Conservation (phyloP, 2,797 vertebrate species). For the Rhabdophis nuchalis region DNA sequence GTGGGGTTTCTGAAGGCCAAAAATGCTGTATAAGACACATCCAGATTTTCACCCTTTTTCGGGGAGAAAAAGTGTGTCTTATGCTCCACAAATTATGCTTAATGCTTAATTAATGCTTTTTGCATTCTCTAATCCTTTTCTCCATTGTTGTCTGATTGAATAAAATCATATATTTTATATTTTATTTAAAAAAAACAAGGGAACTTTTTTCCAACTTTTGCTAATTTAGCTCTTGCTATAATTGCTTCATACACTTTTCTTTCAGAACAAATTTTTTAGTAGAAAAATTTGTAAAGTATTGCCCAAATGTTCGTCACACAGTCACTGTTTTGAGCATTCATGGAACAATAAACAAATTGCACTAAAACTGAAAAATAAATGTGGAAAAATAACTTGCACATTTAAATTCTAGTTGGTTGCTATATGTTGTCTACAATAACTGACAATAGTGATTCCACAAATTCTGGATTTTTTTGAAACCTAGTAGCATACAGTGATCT, state of each 20-base stretch:
- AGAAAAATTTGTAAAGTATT: background rate
- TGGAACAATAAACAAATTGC: background rate
- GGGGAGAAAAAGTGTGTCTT: too few species aligned
- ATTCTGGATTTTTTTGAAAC: background rate
- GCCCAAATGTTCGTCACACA: background rate
- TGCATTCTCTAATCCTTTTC: background rate
- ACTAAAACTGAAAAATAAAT: background rate
- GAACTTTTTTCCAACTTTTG: background rate
- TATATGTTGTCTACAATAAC: background rate
- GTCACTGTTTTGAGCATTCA: background rate
- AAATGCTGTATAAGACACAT: too few species aligned
- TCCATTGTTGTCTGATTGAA: background rate
- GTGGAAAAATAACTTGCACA: background rate
- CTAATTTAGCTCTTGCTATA: background rate
- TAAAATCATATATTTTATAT: background rate
- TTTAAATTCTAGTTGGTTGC: background rate
- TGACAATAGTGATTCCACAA: background rate
- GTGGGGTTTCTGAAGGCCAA: too few species aligned
- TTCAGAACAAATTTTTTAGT: background rate
- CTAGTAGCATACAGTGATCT: background rate
- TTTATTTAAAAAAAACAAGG: background rate
- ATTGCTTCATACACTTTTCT: background rate
- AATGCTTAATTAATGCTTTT: background rate
- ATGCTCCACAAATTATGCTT: too few species aligned
- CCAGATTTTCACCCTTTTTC: too few species aligned